phyloP scores from a whole-genome alignment of 2,113 vertebrate genomes.

The Hemiscyllium ocellatum region DNA sequence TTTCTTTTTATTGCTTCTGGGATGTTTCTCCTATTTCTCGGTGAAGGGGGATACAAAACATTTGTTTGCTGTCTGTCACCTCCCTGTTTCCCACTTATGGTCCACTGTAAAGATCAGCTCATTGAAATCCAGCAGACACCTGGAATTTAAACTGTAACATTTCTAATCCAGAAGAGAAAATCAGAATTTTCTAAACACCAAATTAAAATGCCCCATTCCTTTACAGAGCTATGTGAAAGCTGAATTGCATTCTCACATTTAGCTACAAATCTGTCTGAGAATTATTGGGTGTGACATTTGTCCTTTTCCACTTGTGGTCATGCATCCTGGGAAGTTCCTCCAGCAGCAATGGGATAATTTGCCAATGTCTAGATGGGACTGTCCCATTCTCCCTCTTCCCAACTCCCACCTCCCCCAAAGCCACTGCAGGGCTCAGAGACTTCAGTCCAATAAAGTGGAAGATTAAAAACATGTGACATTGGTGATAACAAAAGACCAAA shows the following conservation, averaged over 20 bases:
- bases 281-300: neutral
- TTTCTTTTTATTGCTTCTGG: no score
- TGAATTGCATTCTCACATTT: neutral
- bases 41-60: no score
- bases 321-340: neutral
- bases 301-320: neutral
- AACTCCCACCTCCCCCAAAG: no score
- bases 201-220: neutral
- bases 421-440: no score
- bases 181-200: neutral
- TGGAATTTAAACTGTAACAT: neutral
- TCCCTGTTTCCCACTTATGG: neutral
- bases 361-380: no score
- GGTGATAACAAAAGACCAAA: neutral
- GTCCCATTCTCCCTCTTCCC: no score
- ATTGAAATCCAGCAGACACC: neutral
- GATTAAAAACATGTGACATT: neutral
- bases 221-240: neutral
- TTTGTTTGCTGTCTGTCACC: no score
- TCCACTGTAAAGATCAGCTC: neutral
- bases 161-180: neutral
- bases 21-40: no score
- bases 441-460: neutral
- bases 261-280: neutral
- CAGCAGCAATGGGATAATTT: no score